Evolutionary conservation across 2,888 invertebrate species (phyloP).

Genomic region (Zygothrica quintamaculata): DNA sequence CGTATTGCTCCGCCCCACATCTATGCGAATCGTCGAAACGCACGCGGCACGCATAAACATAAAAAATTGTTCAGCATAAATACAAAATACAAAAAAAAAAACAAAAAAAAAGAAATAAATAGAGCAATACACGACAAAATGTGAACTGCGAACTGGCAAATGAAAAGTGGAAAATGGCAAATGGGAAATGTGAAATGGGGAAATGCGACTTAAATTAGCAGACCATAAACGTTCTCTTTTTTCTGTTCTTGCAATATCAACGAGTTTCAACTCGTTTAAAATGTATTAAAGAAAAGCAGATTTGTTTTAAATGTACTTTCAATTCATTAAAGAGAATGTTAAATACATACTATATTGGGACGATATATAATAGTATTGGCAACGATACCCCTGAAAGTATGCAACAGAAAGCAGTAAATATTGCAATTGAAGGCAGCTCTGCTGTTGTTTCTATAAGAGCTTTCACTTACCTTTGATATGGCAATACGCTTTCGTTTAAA

Average conservation of each 20-base stretch:
- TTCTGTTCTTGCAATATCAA: not conserved
- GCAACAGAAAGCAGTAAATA: too few relatives aligned
- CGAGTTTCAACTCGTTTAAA: too few relatives aligned
- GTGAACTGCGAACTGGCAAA: not conserved
- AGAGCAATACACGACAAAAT: too few relatives aligned
- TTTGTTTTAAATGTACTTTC: conserved; percentile 27
- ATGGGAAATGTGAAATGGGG: too few relatives aligned
- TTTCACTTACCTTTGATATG: too few relatives aligned
- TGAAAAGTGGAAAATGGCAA: not conserved
- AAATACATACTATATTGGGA: too few relatives aligned
- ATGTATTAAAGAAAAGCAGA: not conserved
- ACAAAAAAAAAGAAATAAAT: too few relatives aligned
- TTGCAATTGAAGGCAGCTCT: too few relatives aligned
- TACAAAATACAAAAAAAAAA: conserved; percentile 13
- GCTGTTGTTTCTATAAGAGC: too few relatives aligned
- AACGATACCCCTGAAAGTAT: too few relatives aligned
- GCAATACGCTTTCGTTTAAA: too few relatives aligned
- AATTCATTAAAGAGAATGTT: conserved; percentile 17
- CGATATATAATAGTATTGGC: too few relatives aligned
- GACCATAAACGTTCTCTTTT: conserved; percentile 60
- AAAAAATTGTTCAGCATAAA: conserved; percentile 47
- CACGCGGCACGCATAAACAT: conserved; percentile 51
- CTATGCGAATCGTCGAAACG: not conserved
- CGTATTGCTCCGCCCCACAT: conserved; percentile 49
- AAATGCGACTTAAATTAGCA: conserved; percentile 51